Conservation (phyloP, 2,888 invertebrate species). For the Coelinius sp. region DNA sequence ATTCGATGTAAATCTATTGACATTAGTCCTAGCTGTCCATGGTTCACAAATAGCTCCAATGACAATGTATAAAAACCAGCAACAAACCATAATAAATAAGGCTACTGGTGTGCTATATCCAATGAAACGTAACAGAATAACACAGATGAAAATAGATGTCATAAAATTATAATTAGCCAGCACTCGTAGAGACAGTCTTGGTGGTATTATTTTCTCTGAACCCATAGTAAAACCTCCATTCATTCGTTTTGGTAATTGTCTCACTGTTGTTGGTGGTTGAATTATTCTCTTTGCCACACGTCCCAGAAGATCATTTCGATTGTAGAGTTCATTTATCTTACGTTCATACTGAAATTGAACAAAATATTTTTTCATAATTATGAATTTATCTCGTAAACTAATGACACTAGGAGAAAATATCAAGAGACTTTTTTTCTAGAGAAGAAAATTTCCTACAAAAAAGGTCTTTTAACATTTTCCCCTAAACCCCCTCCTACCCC, state of each 20-base stretch:
- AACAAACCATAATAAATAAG: conserved; percentile 24
- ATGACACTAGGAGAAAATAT: no score
- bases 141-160: conserved; percentile 73
- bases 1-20: conserved; percentile 37
- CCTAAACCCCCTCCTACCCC: no score
- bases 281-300: conserved; percentile 77
- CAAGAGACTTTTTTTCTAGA: no score
- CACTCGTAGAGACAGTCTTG: conserved; percentile 78
- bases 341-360: conserved; percentile 77
- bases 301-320: conserved; percentile 77
- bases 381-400: not conserved
- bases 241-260: conserved; percentile 76
- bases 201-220: conserved; percentile 75
- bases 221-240: conserved; percentile 74
- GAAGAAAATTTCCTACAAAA: no score
- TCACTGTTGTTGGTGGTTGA: conserved; percentile 76
- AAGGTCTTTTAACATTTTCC: no score
- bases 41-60: conserved; percentile 71
- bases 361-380: not conserved
- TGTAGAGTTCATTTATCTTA: conserved; percentile 78
- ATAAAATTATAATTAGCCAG: conserved; percentile 78
- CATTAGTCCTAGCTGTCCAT: conserved; percentile 52
- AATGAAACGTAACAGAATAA: conserved; percentile 55
- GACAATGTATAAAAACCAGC: conserved; percentile 72
- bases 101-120: not conserved